Evolutionary conservation across 1,140 invertebrate species (phyloP).

Genomic region (Hylaeus volcanicus): DNA sequence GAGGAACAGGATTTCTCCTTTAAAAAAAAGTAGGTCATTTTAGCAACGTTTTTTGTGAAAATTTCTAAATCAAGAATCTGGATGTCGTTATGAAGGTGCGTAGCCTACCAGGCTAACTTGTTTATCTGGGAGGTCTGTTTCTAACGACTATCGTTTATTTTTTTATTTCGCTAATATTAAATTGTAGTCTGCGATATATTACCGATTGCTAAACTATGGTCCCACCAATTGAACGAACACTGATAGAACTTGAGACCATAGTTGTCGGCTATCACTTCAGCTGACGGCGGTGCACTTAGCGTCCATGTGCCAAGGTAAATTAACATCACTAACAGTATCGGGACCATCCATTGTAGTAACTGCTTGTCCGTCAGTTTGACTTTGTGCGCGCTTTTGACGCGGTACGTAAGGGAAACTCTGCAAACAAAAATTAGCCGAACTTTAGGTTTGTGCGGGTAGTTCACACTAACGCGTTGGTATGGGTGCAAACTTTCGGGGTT

Average conservation of each 20-base stretch:
- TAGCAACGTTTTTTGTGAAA: neutral
- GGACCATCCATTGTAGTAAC: constrained; percentile 94
- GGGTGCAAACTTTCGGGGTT: too few relatives aligned
- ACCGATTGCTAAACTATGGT: constrained; percentile 93
- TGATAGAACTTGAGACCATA: constrained; percentile 91
- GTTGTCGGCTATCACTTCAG: constrained; percentile 88
- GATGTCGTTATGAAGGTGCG: too few relatives aligned
- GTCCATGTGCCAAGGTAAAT: constrained; percentile 95
- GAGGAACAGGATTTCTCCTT: constrained; percentile 93
- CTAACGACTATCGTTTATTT: neutral
- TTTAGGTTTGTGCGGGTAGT: too few relatives aligned
- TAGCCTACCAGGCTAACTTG: too few relatives aligned
- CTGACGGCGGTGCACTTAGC: constrained; percentile 88
- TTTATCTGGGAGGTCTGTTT: too few relatives aligned
- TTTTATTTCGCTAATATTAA: too few relatives aligned
- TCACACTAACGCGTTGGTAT: too few relatives aligned
- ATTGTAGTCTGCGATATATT: constrained; percentile 51
- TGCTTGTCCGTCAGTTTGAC: constrained; percentile 95
- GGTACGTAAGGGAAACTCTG: constrained; percentile 95
- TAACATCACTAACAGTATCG: constrained; percentile 92
- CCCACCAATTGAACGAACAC: constrained; percentile 96
- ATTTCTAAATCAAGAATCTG: too few relatives aligned
- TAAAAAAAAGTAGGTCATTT: constrained; percentile 39
- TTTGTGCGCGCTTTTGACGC: constrained; percentile 96
- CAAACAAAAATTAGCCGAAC: neutral